Base-by-base conservation (phyloP, 1,140 invertebrate genomes). In the Goniozus legneri region DNA sequence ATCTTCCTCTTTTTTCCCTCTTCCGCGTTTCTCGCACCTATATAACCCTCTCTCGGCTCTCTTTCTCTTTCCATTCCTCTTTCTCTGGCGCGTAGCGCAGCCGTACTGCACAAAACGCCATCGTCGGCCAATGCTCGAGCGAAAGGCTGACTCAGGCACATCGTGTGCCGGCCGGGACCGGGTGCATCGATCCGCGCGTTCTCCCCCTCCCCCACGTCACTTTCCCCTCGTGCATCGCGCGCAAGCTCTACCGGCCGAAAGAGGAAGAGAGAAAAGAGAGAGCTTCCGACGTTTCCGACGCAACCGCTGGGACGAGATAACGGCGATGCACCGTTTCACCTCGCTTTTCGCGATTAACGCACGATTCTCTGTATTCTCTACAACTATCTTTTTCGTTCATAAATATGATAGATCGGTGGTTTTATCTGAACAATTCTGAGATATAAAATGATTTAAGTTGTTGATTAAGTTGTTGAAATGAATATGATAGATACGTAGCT, bases 161-260 rank as follows among this genome's bases (percentile, higher is more conserved):
- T 56, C 58, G 56, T 47, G 51, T 54, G 56, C 52, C 50, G 54
- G 59, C 44, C 47, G 47, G 50, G 55, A 47, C 4, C 24, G 49
- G 61, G 56, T 63, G 61, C 61, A 63, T 63, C 61, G 61, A 63
- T 63, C 59, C 58, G 50, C 54, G 30, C 43, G 42, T 52, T 41
- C 54, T 42, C 52, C 39, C 41, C 39, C 43, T 40, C 46, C 22
- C 35, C 36, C 19, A 22, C 7, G 18, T 31, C 21, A 12, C 33
- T 38, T 7, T 18, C 36, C 34, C 6, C 22, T 35, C 19, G n/a
- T n/a, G n/a, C 13, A 18, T 8, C 24, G 8, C n/a, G 24, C 24
- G 24, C 10, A 4, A 10, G 10, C 24, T 27, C 4, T 10, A 27
- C 24, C 24, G 24, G 24, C 24, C n/a, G n/a, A n/a, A n/a, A n/a